A percentile compares a stretch with the other conserved stretches of the same genome.
phyloP scores from a whole-genome alignment of 2,113 vertebrate genomes.

The Xyrauchen texanus region DNA sequence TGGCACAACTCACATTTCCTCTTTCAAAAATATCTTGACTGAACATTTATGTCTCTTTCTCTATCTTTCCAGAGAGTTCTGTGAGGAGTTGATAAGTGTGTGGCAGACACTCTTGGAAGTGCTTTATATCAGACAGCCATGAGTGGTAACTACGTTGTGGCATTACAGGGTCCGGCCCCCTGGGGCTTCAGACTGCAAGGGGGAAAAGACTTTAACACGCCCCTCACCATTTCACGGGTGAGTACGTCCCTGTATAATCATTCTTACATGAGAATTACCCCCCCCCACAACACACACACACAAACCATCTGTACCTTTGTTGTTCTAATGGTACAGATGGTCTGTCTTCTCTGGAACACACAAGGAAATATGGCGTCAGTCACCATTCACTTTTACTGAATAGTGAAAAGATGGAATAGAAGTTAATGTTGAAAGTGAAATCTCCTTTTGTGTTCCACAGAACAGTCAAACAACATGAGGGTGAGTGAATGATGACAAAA shows the following conservation, averaged over 20 bases:
- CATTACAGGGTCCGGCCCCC: constrained; percentile 86
- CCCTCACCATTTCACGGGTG: constrained; percentile 93
- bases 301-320: constrained; percentile 13
- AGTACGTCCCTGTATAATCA: constrained; percentile 59
- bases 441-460: too few species aligned
- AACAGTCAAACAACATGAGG: too few species aligned
- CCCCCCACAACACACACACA: background rate
- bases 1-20: background rate
- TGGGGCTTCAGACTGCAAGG: constrained; percentile 98
- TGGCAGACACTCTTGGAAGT: constrained; percentile 39
- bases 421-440: too few species aligned
- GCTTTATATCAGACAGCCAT: constrained; percentile 69
- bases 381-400: too few species aligned
- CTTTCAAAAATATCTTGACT: background rate
- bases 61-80: background rate
- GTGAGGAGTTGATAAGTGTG: background rate
- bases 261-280: background rate
- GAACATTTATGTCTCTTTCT: background rate
- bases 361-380: too few species aligned
- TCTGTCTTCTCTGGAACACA: too few species aligned
- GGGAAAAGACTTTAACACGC: constrained; percentile 98
- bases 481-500: too few species aligned
- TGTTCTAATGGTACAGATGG: too few species aligned
- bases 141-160: constrained; percentile 91
- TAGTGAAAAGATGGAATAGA: too few species aligned